Base-by-base conservation (phyloP, 1,140 invertebrate species). In the Oedothorax gibbosus region DNA sequence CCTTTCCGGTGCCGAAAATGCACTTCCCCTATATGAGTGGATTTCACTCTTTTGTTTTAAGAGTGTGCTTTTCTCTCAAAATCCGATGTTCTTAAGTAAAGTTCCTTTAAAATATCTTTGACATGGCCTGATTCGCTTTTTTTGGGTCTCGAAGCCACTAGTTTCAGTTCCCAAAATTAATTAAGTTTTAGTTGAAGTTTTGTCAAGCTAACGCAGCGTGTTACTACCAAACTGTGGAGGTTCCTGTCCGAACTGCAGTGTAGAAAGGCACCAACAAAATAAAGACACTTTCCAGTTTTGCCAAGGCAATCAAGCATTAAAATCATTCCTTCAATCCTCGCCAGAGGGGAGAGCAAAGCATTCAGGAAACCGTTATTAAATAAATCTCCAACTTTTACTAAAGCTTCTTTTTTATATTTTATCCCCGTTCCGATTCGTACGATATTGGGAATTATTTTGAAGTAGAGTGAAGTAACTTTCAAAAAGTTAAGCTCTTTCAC, bases 351-450 rank as follows among this genome's bases (percentile, higher is more conserved):
- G 12, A n/a, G 35, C 15, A 49, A 15, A 11, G 21, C 57, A 77
- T 62, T 77, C 57, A 77, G 51, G 76, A 79, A 79, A 35, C n/a
- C 64, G 62, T 79, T 79, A 79, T 79, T 79, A 79, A 79, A 66
- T 66, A 79, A 79, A 79, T 79, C 62, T 79, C 62, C 56, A 79
- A 79, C 76, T 79, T 79, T 79, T 68, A 79, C 50, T 79, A 7
- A 5, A 64, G 9, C 54, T 78, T 54, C 54, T 53, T 54, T 50
- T 35, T 35, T 77, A 3, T 18, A 5, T 62, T 21, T 15, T 5
- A 51, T 77, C 12, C 11, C 12, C 20, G 15, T 73, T 73, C 18
- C 53, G 18, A 15, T 21, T 20, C 57, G 20, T 66, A 20, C 12
- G 49, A 66, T 66, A 11, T 21, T 49, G 35, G 35, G 35, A 5